Base-by-base conservation (phyloP, 2,888 invertebrate genomes). In the Odontothrips loti region DNA sequence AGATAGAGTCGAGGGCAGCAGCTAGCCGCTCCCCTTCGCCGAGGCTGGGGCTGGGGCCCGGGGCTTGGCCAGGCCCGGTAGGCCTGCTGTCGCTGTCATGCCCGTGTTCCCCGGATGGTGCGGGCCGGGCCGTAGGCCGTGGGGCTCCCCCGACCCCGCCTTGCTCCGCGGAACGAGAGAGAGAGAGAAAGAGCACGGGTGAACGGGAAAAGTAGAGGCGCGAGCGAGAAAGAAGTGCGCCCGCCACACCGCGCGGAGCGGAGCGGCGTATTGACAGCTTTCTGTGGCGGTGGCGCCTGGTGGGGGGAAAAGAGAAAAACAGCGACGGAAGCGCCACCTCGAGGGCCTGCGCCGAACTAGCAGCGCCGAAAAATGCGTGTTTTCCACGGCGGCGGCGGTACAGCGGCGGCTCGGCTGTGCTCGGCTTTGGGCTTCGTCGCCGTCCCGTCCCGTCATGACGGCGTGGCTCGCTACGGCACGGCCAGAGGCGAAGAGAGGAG, bases 231-330 rank as follows among this genome's bases (percentile, higher is more conserved):
- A 75, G 68, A 27, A 27, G 68, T 6, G 68, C 68, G 12, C 23
- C n/a, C n/a, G n/a, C n/a, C n/a, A n/a, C n/a, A n/a, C n/a, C 10
- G 68, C 27, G 68, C 68, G 27, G 68, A 9, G 68, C 68, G 68
- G 23, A 75, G 27, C 68, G 68, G 23, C 23, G 68, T 75, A 75
- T 75, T 75, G 68, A 75, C 68, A 75, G 68, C 68, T 75, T 75
- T 75, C 68, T 75, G 68, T 75, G 68, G 68, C 68, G 68, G 68
- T 75, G 68, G 68, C 68, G 68, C 68, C 68, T 75, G 68, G 68
- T 75, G 68, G 68, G 68, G 68, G 68, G 68, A 75, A 75, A 75
- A 75, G 68, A 75, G 68, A 75, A 75, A 75, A 75, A 75, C 68
- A 75, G 23, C 68, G 68, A 75, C 27, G 68, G 23, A 23, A 75